Conservation (phyloP, 2,888 invertebrate genomes). For the Drosophila tanythrix region DNA sequence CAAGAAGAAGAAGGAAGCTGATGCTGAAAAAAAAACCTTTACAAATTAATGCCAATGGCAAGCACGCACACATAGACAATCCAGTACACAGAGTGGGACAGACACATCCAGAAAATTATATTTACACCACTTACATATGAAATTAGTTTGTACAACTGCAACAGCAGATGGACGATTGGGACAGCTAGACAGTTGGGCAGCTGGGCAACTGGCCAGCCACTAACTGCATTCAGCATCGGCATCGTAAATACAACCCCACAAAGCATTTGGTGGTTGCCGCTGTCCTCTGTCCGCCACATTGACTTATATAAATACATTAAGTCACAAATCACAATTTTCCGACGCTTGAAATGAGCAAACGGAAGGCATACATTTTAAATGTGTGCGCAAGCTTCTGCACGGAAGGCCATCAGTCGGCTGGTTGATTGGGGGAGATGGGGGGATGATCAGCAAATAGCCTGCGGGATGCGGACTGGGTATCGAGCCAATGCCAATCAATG, state of each 20-base stretch:
- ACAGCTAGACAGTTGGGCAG: conserved; percentile 21
- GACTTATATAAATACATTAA: conserved; percentile 81
- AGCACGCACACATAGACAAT: conserved; percentile 23
- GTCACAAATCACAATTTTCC: conserved; percentile 83
- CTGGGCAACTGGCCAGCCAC: conserved; percentile 11
- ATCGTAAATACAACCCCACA: conserved; percentile 28
- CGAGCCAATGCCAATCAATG: conserved; percentile 73
- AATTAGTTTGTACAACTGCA: conserved; percentile 81
- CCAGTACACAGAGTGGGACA: conserved; percentile 42
- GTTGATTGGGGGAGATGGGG: background rate
- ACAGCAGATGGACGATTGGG: conserved; percentile 32
- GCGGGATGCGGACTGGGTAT: conserved; percentile 67
- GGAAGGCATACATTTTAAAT: conserved; percentile 80
- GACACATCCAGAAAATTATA: conserved; percentile 79
- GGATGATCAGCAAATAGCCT: conserved; percentile 61
- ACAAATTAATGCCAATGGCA: conserved; percentile 75
- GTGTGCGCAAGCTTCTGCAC: conserved; percentile 51
- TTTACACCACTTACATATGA: conserved; percentile 82
- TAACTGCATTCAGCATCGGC: conserved; percentile 25
- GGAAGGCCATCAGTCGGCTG: conserved; percentile 21
- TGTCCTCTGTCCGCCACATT: conserved; percentile 44
- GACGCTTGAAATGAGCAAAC: conserved; percentile 77
- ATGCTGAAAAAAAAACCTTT: conserved; percentile 59
- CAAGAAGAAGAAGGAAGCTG: conserved; percentile 8
- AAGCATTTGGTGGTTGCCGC: conserved; percentile 19